These are phyloP conservation scores for Epinephelus malabaricus DNA, from an alignment of 2,797 vertebrate genomes.

Conservation along the genomic window DNA sequence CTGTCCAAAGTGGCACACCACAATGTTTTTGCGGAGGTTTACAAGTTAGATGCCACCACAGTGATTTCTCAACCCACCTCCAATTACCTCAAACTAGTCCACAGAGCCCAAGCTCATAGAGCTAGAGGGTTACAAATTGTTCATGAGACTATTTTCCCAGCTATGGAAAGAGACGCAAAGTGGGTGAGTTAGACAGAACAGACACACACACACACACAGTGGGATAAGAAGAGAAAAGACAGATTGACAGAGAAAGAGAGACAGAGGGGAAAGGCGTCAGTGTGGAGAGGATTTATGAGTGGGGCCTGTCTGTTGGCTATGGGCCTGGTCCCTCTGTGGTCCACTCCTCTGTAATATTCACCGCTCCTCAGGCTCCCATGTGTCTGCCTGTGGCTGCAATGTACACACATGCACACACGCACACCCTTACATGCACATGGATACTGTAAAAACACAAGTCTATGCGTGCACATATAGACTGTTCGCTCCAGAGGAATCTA, in stretches of 20 bases:
- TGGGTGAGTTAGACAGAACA: conserved; percentile 52
- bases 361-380: conserved; percentile 83
- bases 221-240: conserved; percentile 51
- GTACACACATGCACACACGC: conserved; percentile 63
- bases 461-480: conserved; percentile 46
- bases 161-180: conserved; percentile 48
- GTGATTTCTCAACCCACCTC: neutral
- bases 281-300: conserved; percentile 84
- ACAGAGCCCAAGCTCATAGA: conserved; percentile 2
- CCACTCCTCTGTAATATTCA: conserved; percentile 85
- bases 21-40: neutral
- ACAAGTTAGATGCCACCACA: conserved; percentile 7
- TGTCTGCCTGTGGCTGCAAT: conserved; percentile 81
- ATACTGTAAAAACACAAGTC: conserved; percentile 53
- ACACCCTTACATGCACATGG: conserved; percentile 25
- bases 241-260: conserved; percentile 61
- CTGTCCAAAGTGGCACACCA: neutral
- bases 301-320: conserved; percentile 80
- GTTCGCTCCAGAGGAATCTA: conserved; percentile 47
- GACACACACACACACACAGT: conserved; percentile 36
- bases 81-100: conserved; percentile 19
- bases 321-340: conserved; percentile 83
- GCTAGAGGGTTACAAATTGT: conserved; percentile 20
- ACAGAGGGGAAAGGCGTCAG: conserved; percentile 77
- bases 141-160: conserved; percentile 34